Evolutionary conservation across 2,113 vertebrate species (phyloP), one percentile per base, ranked within the genome.

Genomic region (Pogona vitticeps): DNA sequence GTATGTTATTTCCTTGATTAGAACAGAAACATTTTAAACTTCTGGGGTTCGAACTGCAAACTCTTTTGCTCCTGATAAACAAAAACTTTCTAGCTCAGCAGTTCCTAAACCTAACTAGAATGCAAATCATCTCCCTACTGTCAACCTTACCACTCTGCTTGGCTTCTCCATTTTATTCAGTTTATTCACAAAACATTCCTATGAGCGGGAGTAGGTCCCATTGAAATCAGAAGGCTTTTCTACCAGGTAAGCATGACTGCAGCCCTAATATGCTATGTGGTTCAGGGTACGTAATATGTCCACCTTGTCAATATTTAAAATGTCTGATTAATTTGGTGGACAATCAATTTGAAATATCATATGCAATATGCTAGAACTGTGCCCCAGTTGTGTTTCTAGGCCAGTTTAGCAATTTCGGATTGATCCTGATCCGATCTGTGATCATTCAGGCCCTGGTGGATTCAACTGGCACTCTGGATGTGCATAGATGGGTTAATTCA

Each of bases 1-100:
- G 58, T 67, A 42, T 81, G 61, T 46, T 86, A 52, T 73, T 82
- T 80, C 79, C 71, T 70, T 91, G 72, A 23, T 80, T 28, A 88
- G 86, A 85, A 86, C 13, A 79, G 90, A 71, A 67, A 71, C 12
- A 46, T 17, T 91, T 86, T 40, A 81, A 59, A 79, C 31, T 88
- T 84, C 76, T 83, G 61, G 75, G 86, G 36, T 38, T 68, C 58
- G 15, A 79, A 3, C 33, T 65, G 52, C 68, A 38, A 46, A 79
- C 38, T 73, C 38, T 56, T 71, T 73, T 38, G 70, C 71, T 81
- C 59, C 71, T 59, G 70, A 75, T 75, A 80, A 76, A 26, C 46
- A 80, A 56, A 52, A 85, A 73, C 2, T 6, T 85, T 80, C 33
- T 20, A 76, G 46, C 70, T 80, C 76, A 80, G 77, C 71, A 61